Evolutionary conservation across 1,140 invertebrate species (phyloP), one percentile per base, ranked within the genome.

Genomic region (Cherax destructor): DNA sequence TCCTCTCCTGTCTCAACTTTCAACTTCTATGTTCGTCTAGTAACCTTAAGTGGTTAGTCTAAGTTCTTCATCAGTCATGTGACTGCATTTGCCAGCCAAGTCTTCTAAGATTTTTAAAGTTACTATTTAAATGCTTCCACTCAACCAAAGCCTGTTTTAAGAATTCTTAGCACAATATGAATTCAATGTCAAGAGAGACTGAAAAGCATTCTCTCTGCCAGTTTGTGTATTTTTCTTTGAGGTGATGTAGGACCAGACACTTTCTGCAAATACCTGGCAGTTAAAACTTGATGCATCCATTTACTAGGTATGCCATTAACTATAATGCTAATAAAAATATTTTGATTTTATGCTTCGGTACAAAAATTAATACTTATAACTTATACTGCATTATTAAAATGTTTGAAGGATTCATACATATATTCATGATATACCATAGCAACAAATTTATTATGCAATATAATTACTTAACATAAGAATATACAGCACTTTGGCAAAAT

Each of bases 31-130:
- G 52, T 18, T 83, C 61, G 69, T 69, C 81, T 83, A 83, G 41
- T 69, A 47, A 65, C 52, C 81, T 83, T 49, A 83, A 83, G 59
- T 61, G 81, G 81, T 83, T 83, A 83, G 81, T 83, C 16, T 80
- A 50, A 49, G 50, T 49, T 80, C 78, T 52, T 80, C 49, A 1
- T 56, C 18, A 18, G 24, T 41, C 76, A 47, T 21, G 21, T 41
- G 41, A 49, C 76, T 78, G 41, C 65, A 69, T 21, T 18, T 18
- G 65, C 24, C 69, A 74, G 69, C 11, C 69, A 24, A 30, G 24
- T 74, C 30, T 74, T 74, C 69, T 30, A 74, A 74, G 30, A 5
- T 2, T 74, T 30, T 74, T 65, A 11, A 21, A 74, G 21, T 24
- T 74, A 74, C 11, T 30, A 74, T 30, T 30, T 18, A 74, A 74